Base-by-base conservation (phyloP, 2,888 invertebrate species). In the Philopedon plagiatum region DNA sequence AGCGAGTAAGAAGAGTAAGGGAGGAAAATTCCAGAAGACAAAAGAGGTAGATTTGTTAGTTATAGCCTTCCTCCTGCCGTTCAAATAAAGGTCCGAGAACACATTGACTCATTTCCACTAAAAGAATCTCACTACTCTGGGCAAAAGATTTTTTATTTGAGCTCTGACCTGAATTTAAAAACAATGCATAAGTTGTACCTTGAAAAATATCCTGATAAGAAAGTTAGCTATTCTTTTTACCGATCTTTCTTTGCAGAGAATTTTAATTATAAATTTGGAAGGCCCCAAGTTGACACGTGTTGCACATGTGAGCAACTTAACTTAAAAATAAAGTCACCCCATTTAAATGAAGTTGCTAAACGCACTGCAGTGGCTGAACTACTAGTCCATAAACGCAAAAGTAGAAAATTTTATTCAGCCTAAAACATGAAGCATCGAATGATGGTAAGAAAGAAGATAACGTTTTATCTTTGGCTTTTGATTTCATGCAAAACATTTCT, bases 391-490 rank as follows among this genome's bases (percentile, higher is more conserved):
- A n/a, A n/a, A n/a, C n/a, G n/a, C n/a, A 46, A 46, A 46, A 46
- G 18, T 46, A 46, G 46, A 46, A 46, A 46, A 46, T 46, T 18
- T 46, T 15, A 18, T 46, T 46, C 46, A 46, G 13, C 46, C 46
- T 46, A 46, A 46, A 46, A 46, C 18, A 46, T 8, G 46, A 46
- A 46, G 46, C 46, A 46, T 46, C 46, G n/a, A 18, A 46, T 46
- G 46, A 46, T 46, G 46, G 15, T 15, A 46, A 46, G 46, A 46
- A 46, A 15, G 46, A 46, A 46, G 46, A 46, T 46, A 46, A 46
- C 18, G 46, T 46, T 46, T 46, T 46, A 46, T 15, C 13, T 46
- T n/a, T 46, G 8, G 46, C 46, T 15, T 46, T 46, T 4, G 18
- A 46, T 46, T 46, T 15, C 18, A 46, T 46, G 46, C 15, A 46